Evolutionary conservation across 2,888 invertebrate species (phyloP), one percentile per base, ranked within the genome.

Genomic region (Philereme transversata): DNA sequence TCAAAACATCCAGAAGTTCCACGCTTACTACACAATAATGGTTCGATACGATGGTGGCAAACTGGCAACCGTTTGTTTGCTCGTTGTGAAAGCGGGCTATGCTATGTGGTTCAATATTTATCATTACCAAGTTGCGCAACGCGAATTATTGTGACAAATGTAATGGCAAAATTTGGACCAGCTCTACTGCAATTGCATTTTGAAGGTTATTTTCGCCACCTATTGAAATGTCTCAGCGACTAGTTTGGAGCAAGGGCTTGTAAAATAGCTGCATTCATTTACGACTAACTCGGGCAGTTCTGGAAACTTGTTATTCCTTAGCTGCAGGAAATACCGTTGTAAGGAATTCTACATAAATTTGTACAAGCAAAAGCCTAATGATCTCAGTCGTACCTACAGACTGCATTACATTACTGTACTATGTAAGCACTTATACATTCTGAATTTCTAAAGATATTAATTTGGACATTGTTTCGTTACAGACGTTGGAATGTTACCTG

Each of bases 401-500:
- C 54, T 33, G 40, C 41, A 48, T 10, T 47, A 43, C n/a, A 38
- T 34, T 52, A 44, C 22, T 9, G 36, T 22, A 22, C 22, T 22
- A 22, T 22, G 22, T 22, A 22, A 22, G 22, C 22, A 22, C 22
- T 4, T 4, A n/a, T n/a, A 36, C 10, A 40, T 44, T 11, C 40
- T 40, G 40, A 40, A 40, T 40, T 33, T 3, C 35, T 41, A 36
- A 45, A 10, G 22, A 35, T 43, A 36, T 48, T 57, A 52, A 49
- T 58, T 60, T 48, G 69, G 41, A 65, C 73, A 72, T 69, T 78
- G 74, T 83, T 86, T 76, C 87, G 79, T 95, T 95, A 69, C 94
- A 97, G 97, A 97, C 93, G 97, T 98, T 72, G 98, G 98, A 71
- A 97, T 98, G 97, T 94, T 98, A 80, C 98, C 98, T 62, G 95